Base-by-base conservation (phyloP, 2,888 invertebrate species). In the Chalcis sispes region DNA sequence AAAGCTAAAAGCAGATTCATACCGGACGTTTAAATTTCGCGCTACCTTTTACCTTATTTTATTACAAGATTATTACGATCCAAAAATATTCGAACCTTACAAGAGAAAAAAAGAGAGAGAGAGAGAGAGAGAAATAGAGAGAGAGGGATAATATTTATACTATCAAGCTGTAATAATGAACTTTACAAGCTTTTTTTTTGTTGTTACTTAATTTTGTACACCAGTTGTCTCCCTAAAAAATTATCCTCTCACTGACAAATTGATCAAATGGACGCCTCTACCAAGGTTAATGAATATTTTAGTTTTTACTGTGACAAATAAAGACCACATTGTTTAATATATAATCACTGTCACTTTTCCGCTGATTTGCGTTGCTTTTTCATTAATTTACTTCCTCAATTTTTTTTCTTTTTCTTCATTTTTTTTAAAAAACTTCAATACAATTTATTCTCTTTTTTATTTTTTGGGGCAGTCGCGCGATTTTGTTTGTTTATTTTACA, bases 1-100 rank as follows among this genome's bases (percentile, higher is more conserved):
- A 79, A 79, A 79, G 69, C 75, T 77, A 77, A 65, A 73, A 65
- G 73, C 72, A 77, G 64, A 72, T 59, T 77, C 40, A 52, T 42
- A 77, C 29, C 50, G 61, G 69, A 64, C 46, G 48, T 65, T 75
- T 75, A 15, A 75, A 62, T 23, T 72, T 66, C 20, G 61, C 50
- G 27, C 59, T 71, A 78, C n/a, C 20, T 58, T 75, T 48, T 75
- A 46, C 23, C 48, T 46, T 67, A 67, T 50, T 69, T 66, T 67
- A 56, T 76, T 66, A 72, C 61, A 66, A 70, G 70, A 70, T 40
- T 71, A 40, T 70, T 40, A 59, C 42, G 18, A 48, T 59, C 64
- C 59, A 73, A 61, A 18, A 10, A 52, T 56, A 29, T 29, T 67
- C 25, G 52, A 27, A 73, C 46, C 65, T 73, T 65, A 54, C 40